A percentile compares a stretch with the other conserved stretches of the same genome.
These are phyloP conservation scores for Aporophyla lueneburgensis DNA, from an alignment of 2,888 invertebrate species.

Conservation along the genomic window DNA sequence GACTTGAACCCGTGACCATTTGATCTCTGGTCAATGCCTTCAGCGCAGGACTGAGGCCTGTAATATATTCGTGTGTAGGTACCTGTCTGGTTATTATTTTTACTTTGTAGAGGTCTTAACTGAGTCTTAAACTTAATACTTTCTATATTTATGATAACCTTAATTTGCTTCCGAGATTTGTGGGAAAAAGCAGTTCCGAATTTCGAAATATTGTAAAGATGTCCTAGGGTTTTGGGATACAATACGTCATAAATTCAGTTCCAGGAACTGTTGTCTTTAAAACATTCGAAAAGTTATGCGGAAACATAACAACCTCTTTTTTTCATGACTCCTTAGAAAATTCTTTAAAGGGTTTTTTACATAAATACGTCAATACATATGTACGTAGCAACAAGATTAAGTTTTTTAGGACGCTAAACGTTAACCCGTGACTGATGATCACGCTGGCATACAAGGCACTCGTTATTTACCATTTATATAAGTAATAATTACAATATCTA, in stretches of 20 bases:
- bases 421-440: constrained; percentile 65
- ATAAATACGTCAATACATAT: constrained; percentile 2
- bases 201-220: background rate
- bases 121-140: background rate
- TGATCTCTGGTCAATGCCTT: constrained; percentile 63
- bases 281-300: background rate
- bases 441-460: constrained; percentile 49
- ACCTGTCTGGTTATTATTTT: constrained; percentile 29
- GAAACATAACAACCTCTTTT: background rate
- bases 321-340: background rate
- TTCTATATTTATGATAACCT: background rate
- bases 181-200: too few relatives aligned
- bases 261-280: background rate
- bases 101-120: constrained; percentile 6
- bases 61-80: constrained; percentile 41
- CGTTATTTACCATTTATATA: constrained; percentile 51
- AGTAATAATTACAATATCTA: constrained; percentile 58
- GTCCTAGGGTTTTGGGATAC: background rate
- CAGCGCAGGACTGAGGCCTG: constrained; percentile 29
- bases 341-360: constrained; percentile 35
- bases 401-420: constrained; percentile 58
- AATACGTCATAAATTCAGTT: background rate
- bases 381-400: constrained; percentile 45
- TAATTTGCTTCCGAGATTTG: background rate
- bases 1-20: constrained; percentile 60